Evolutionary conservation across 1,140 invertebrate species (phyloP).

Genomic region (Venustaconcha ellipsiformis): DNA sequence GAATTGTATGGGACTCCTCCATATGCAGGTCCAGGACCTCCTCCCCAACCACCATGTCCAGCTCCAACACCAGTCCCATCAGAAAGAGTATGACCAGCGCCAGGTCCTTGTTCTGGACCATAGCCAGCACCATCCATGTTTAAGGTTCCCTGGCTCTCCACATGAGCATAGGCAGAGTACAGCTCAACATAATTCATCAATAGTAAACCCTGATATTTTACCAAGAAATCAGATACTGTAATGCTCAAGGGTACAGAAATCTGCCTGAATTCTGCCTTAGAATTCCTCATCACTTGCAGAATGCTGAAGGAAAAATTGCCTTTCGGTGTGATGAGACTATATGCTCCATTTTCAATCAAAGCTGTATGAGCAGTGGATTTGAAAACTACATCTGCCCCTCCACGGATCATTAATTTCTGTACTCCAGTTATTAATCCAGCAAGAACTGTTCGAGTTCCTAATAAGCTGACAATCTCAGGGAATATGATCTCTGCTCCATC

Average conservation of each 20-base stretch:
- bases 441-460: slow-evolving; percentile 49
- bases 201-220: slow-evolving; percentile 51
- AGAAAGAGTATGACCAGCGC: slow-evolving; percentile 39
- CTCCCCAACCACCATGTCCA: slow-evolving; percentile 56
- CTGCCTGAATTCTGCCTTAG: slow-evolving; percentile 46
- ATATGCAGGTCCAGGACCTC: slow-evolving; percentile 47
- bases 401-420: slow-evolving; percentile 42
- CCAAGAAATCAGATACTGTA: slow-evolving; percentile 42
- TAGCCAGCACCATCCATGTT: slow-evolving; percentile 47
- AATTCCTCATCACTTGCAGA: slow-evolving; percentile 42
- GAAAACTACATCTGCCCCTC: slow-evolving; percentile 48
- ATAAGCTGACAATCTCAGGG: slow-evolving; percentile 45
- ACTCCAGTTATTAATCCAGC: slow-evolving; percentile 53
- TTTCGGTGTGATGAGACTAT: slow-evolving; percentile 42
- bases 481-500: slow-evolving; percentile 48
- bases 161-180: slow-evolving; percentile 41
- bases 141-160: slow-evolving; percentile 52
- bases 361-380: slow-evolving; percentile 53
- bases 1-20: slow-evolving; percentile 56
- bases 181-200: slow-evolving; percentile 53
- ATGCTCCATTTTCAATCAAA: slow-evolving; percentile 46
- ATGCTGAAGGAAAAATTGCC: slow-evolving; percentile 53
- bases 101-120: slow-evolving; percentile 40
- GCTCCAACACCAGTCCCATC: slow-evolving; percentile 40
- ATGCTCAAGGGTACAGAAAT: slow-evolving; percentile 43